Conservation (phyloP, 2,113 vertebrate genomes). For the Sinocyclocheilus anophthalmus region DNA sequence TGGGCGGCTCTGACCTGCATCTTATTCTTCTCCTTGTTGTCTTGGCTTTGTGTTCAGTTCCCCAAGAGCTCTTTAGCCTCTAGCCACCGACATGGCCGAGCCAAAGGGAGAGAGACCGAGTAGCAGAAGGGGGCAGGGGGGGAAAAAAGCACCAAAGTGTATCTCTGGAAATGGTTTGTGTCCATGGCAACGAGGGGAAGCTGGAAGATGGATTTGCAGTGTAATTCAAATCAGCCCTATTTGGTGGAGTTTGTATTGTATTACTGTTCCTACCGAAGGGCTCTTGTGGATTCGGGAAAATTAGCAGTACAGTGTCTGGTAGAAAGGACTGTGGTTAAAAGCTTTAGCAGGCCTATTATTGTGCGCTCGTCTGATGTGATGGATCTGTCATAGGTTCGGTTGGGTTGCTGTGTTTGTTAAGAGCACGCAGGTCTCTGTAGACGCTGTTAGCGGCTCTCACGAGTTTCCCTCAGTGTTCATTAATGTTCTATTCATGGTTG, state of each 20-base stretch:
- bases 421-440: constrained; percentile 24
- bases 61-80: constrained; percentile 62
- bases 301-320: constrained; percentile 6
- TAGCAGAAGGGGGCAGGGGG: constrained; percentile 5
- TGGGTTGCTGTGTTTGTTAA: constrained; percentile 48
- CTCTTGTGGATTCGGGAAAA: constrained; percentile 30
- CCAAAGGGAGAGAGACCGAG: constrained; percentile 26
- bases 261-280: constrained; percentile 35
- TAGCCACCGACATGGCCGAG: constrained; percentile 56
- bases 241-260: constrained; percentile 49
- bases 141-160: constrained; percentile 46
- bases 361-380: neutral
- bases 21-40: constrained; percentile 56
- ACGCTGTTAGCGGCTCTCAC: constrained; percentile 14
- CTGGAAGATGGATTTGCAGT: constrained; percentile 65
- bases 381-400: constrained; percentile 31
- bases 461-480: constrained; percentile 48
- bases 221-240: constrained; percentile 62
- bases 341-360: constrained; percentile 38
- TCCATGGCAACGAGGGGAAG: constrained; percentile 67
- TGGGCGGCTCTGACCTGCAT: constrained; percentile 54
- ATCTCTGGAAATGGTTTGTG: constrained; percentile 65
- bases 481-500: constrained; percentile 56
- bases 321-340: constrained; percentile 40
- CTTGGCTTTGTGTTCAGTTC: constrained; percentile 58